Base-by-base conservation (phyloP, 1,140 invertebrate genomes). In the Phymastichus coffea region DNA sequence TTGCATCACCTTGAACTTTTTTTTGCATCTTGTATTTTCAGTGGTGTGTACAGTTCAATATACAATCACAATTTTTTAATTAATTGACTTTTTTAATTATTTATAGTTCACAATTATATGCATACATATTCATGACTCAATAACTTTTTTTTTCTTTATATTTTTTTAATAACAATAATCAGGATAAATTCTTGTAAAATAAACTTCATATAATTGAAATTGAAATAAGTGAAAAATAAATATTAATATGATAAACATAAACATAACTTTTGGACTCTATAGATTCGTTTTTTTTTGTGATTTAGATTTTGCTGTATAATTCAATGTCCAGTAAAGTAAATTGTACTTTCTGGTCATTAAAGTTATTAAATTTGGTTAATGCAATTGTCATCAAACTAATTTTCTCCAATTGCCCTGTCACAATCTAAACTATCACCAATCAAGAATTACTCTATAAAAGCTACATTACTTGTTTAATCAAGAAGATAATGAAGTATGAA, bases 21-120 rank as follows among this genome's bases (percentile, higher is more conserved):
- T 40, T 46, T 53, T 60, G 22, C 47, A 53, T 22, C 49, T n/a
- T 53, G 57, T 43, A 60, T 53, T 46, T 60, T 44, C 43, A 51
- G 20, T 37, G 23, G 33, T n/a, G n/a, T 41, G 30, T 33, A 44
- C 20, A 8, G 22, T 14, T 19, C 22, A 44, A 10, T 19, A 55
- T 55, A 56, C 20, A 46, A 12, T n/a, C 33, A 33, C 33, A 1
- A 19, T 41, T 41, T 28, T 41, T 53, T 28, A 26, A 19, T 35
- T 19, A 23, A 38, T 12, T n/a, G n/a, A n/a, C n/a, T n/a, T n/a
- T n/a, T n/a, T n/a, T n/a, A n/a, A n/a, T n/a, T n/a, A n/a, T n/a
- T n/a, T n/a, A n/a, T n/a, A n/a, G n/a, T n/a, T n/a, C n/a, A n/a
- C n/a, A n/a, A n/a, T n/a, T n/a, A n/a, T n/a, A n/a, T n/a, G n/a